These are phyloP conservation scores for Botia kubotai DNA, from an alignment of 2,797 vertebrate species.

Conservation along the genomic window DNA sequence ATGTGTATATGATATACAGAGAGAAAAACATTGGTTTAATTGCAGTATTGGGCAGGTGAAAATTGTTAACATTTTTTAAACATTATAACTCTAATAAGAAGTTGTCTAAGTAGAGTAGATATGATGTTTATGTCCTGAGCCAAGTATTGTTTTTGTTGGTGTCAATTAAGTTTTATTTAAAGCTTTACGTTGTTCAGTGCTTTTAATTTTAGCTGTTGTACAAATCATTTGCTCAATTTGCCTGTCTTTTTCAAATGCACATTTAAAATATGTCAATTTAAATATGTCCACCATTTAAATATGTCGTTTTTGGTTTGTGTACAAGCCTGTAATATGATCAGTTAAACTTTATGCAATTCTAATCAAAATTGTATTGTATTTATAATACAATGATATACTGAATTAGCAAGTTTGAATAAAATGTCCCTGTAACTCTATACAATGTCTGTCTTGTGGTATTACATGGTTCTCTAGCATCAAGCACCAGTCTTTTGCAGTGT, in stretches of 20 bases:
- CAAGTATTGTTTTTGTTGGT: not conserved
- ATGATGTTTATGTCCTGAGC: not conserved
- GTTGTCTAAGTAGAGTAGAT: not conserved
- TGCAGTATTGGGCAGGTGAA: constrained; percentile 25
- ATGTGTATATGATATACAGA: constrained; percentile 52
- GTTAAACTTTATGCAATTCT: not conserved
- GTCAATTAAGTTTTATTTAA: constrained; percentile 4
- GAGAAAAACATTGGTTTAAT: constrained; percentile 19
- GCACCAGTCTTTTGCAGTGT: not conserved
- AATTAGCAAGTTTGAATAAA: constrained; percentile 28
- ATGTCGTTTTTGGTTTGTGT: not conserved
- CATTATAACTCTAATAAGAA: not conserved
- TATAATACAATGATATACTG: constrained; percentile 12
- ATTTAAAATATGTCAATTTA: not conserved
- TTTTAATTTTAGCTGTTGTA: constrained; percentile 4
- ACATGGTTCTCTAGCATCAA: not conserved
- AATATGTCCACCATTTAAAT: not conserved
- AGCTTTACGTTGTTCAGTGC: not conserved
- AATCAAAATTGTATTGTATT: not conserved
- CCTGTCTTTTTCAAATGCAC: not conserved
- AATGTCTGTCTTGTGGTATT: constrained; percentile 11
- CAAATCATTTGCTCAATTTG: constrained; percentile 27
- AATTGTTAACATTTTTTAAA: constrained; percentile 1
- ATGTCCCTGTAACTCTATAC: not conserved
- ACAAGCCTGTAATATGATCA: not conserved